phyloP scores from a whole-genome alignment of 2,888 invertebrate genomes.

The Oasisia sp. region DNA sequence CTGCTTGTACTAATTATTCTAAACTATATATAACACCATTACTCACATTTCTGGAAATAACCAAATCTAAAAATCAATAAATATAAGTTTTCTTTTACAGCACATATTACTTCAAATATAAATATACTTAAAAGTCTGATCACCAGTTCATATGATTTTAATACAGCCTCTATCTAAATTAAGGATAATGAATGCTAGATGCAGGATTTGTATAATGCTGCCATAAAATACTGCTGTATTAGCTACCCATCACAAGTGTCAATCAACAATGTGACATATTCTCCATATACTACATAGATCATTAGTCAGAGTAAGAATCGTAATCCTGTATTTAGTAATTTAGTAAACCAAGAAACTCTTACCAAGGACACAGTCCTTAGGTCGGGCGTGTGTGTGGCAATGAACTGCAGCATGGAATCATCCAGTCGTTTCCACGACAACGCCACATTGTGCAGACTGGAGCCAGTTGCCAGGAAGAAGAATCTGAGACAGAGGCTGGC shows the following conservation, averaged over 20 bases:
- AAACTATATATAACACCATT: too few species aligned
- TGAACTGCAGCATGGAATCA: neutral
- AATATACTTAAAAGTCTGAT: too few species aligned
- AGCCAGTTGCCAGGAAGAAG: neutral
- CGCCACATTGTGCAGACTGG: neutral
- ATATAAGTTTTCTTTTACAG: too few species aligned
- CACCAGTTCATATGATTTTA: too few species aligned
- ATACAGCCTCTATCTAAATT: too few species aligned
- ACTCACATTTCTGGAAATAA: too few species aligned
- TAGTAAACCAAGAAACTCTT: neutral
- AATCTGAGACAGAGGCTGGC: neutral
- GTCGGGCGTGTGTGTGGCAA: neutral
- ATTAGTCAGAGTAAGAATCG: neutral
- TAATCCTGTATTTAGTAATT: neutral
- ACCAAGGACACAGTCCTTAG: neutral
- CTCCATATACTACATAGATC: neutral
- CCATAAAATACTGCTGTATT: neutral
- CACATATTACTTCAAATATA: too few species aligned
- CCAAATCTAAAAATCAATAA: too few species aligned
- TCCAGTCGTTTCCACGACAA: neutral
- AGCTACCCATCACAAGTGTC: neutral
- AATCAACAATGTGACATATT: neutral
- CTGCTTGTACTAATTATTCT: too few species aligned
- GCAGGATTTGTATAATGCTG: neutral
- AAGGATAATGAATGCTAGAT: too few species aligned